These are phyloP conservation scores for Archips xylosteana DNA, from an alignment of 2,888 invertebrate species.

Conservation along the genomic window DNA sequence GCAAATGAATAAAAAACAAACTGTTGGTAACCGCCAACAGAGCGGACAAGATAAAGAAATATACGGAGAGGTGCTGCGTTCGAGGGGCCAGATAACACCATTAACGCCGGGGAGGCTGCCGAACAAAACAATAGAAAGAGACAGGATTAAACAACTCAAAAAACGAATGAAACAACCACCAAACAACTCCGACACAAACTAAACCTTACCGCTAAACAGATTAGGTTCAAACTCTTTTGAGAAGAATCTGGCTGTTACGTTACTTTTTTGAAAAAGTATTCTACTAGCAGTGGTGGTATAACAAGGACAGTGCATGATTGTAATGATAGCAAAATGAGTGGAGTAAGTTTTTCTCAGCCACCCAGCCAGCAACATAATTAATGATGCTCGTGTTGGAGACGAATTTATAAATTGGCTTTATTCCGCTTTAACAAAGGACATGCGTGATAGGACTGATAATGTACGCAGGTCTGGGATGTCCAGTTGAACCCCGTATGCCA, in stretches of 20 bases:
- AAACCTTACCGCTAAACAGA: conserved; percentile 32
- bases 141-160: conserved; percentile 48
- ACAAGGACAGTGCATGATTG: conserved; percentile 75
- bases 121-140: conserved; percentile 77
- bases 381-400: conserved; percentile 82
- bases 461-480: conserved; percentile 62
- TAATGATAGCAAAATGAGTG: conserved; percentile 83
- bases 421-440: conserved; percentile 79
- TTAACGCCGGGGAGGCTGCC: conserved; percentile 81
- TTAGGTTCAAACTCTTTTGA: conserved; percentile 7
- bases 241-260: conserved; percentile 29
- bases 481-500: conserved; percentile 19
- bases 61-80: conserved; percentile 85
- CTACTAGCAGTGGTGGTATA: conserved; percentile 56
- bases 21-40: conserved; percentile 75
- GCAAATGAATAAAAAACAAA: conserved; percentile 82
- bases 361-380: conserved; percentile 86
- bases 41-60: conserved; percentile 84
- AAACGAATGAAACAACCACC: conserved; percentile 36
- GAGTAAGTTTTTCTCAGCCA: conserved; percentile 85
- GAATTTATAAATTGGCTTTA: conserved; percentile 84
- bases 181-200: conserved; percentile 33
- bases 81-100: conserved; percentile 83
- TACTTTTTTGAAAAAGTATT: conserved; percentile 45
- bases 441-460: conserved; percentile 71